Base-by-base conservation (phyloP, 2,888 invertebrate genomes). In the Clitarchus hookeri region DNA sequence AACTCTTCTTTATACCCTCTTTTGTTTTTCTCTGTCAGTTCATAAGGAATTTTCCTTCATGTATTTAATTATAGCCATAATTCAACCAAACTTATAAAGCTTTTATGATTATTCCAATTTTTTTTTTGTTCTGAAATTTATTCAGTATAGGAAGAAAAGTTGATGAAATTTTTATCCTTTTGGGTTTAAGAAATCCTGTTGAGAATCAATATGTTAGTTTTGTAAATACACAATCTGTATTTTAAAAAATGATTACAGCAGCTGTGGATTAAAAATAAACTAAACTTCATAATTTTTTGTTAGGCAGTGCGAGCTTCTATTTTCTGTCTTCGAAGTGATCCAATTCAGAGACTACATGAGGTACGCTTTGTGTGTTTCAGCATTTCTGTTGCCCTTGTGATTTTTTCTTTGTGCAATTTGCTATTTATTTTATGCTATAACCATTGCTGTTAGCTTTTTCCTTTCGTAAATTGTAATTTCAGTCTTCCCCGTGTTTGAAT, bases 291-390 rank as follows among this genome's bases (percentile, higher is more conserved):
- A 53, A 65, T 65, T 65, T 23, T 23, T 65, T 65, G 65, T 23
- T n/a, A 65, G 65, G 65, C 65, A 65, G 16, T 65, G 65, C 65
- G 65, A 65, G 65, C 65, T 65, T n/a, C 65, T 65, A 65, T 65
- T 65, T 65, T 65, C 65, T 82, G 82, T 44, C 44, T 82, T 23
- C 44, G 82, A 82, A 36, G 82, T 82, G 82, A 82, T 82, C 82
- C 82, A 82, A 44, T 44, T 82, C 36, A 26, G 44, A 44, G 82
- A 82, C 44, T 82, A 82, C 82, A 82, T 82, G 82, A 82, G 82
- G 82, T 82, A 82, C 36, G 82, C 27, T 82, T 44, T n/a, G 65
- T 65, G 65, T n/a, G 65, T 65, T n/a, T n/a, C 23, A 65, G 65
- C 65, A 65, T 65, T n/a, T 65, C n/a, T 65, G 48, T n/a, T 65